Conservation (phyloP, 2,797 vertebrate species). For the Coccyzus lansbergi region DNA sequence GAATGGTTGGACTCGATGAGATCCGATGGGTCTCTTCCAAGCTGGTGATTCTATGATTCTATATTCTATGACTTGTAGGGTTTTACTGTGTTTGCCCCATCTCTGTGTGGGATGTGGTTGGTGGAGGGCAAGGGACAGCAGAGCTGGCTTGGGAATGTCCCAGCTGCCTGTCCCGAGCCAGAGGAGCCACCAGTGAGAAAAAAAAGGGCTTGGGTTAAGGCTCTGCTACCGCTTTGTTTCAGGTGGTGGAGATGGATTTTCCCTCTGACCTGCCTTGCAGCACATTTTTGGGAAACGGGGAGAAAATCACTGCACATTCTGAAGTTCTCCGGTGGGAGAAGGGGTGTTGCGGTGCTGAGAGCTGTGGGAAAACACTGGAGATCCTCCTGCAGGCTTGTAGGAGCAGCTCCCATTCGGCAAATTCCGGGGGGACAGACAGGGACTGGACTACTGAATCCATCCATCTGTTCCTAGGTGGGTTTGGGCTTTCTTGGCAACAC, state of each 20-base stretch:
- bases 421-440: neutral
- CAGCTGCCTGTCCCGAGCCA: neutral
- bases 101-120: fast-evolving
- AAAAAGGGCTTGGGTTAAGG: neutral
- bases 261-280: neutral
- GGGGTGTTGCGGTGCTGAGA: fast-evolving
- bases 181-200: neutral
- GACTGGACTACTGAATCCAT: neutral
- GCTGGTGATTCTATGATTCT: too few relatives aligned
- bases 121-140: neutral
- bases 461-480: neutral
- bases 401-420: neutral
- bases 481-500: neutral
- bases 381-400: neutral
- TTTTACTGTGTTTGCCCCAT: fast-evolving
- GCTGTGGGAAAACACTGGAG: neutral
- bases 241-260: neutral
- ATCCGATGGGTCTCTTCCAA: too few relatives aligned
- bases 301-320: neutral
- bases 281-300: fast-evolving
- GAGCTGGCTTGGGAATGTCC: neutral
- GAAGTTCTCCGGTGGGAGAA: neutral
- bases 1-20: too few relatives aligned
- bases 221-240: neutral
- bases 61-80: fast-evolving